These are phyloP conservation scores for Chelonoidis abingdonii DNA, from an alignment of 2,113 vertebrate genomes.

Conservation along the genomic window DNA sequence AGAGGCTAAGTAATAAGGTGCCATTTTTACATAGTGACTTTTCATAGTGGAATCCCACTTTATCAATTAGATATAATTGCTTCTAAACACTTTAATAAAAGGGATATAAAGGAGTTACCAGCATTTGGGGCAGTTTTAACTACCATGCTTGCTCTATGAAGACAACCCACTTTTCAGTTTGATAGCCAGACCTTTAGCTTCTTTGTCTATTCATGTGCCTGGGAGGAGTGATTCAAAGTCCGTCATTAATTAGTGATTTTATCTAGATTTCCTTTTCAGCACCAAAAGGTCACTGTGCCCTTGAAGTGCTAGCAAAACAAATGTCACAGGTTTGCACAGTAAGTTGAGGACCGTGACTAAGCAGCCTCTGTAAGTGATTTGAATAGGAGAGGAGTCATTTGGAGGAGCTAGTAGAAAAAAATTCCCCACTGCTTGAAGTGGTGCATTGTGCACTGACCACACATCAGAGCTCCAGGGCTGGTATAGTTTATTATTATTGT, in stretches of 20 bases:
- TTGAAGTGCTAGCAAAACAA: conserved; percentile 57
- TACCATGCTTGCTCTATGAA: background rate
- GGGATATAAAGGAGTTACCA: conserved; percentile 60
- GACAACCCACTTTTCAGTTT: conserved; percentile 38
- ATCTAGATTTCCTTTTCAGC: conserved; percentile 61
- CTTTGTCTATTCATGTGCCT: conserved; percentile 36
- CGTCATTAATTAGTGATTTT: conserved; percentile 59
- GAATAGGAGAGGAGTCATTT: conserved; percentile 10
- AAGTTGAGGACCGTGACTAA: conserved; percentile 51
- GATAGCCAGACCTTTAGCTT: conserved; percentile 62
- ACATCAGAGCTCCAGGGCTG: background rate
- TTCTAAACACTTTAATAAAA: conserved; percentile 57
- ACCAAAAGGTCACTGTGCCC: conserved; percentile 64
- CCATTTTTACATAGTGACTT: conserved; percentile 31
- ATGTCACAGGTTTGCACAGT: conserved; percentile 19
- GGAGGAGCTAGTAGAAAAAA: background rate
- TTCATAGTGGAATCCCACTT: conserved; percentile 5
- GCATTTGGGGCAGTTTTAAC: conserved; percentile 38
- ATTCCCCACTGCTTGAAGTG: fast-evolving
- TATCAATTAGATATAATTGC: conserved; percentile 50
- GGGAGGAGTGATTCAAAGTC: conserved; percentile 46
- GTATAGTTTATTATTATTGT: background rate
- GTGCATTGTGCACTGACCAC: background rate
- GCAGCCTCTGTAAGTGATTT: conserved; percentile 17
- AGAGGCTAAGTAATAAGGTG: background rate